Evolutionary conservation across 2,797 vertebrate genomes (phyloP).

Genomic region (Pseudochirops cupreus): DNA sequence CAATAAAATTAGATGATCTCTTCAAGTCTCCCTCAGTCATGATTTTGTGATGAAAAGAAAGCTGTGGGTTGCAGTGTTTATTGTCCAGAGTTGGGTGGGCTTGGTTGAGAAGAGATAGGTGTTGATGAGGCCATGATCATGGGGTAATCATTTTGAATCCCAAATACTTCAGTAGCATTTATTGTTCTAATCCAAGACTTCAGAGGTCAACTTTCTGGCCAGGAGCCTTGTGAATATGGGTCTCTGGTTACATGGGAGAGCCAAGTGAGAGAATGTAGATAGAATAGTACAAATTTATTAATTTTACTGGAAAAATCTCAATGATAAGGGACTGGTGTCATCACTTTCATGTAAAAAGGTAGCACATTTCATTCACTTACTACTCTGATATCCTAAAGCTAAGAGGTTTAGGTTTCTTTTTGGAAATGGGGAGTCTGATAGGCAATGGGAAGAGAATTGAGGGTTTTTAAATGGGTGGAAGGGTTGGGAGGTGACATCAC

Average conservation of each 20-base stretch:
- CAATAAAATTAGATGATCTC: not conserved
- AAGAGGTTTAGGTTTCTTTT: not conserved
- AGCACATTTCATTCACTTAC: not conserved
- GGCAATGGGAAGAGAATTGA: not conserved
- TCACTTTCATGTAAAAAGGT: not conserved
- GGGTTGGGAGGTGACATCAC: not conserved
- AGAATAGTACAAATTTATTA: not conserved
- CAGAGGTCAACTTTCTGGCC: not conserved
- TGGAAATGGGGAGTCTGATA: accelerated
- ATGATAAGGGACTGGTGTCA: not conserved
- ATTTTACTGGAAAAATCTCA: not conserved
- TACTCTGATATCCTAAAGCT: not conserved
- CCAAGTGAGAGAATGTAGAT: not conserved
- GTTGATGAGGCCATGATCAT: not conserved
- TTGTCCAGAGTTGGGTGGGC: not conserved
- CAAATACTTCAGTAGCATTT: not conserved
- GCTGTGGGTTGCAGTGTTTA: not conserved
- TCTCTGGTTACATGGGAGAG: not conserved
- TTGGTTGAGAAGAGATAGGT: not conserved
- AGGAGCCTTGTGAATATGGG: not conserved
- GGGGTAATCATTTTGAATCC: not conserved
- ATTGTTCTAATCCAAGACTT: not conserved
- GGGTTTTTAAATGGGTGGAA: not conserved
- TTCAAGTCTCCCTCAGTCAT: not conserved
- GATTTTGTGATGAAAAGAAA: not conserved